Evolutionary conservation across 1,140 invertebrate species (phyloP).

Genomic region (Cydia splendana): DNA sequence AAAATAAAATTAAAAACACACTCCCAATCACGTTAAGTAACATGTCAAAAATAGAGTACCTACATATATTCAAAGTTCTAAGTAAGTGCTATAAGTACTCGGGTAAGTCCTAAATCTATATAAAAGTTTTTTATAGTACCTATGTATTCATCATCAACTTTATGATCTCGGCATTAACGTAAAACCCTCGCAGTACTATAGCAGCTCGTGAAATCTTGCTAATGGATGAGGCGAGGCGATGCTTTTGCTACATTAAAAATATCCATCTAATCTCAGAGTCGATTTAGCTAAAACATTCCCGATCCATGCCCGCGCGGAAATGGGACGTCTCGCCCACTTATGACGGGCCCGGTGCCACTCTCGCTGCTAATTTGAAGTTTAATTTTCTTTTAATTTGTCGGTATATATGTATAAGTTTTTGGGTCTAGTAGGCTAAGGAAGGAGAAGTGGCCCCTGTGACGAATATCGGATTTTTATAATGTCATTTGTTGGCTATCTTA

Average conservation of each 20-base stretch:
- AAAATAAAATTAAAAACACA: background rate
- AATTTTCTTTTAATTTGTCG: background rate
- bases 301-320: slow-evolving; percentile 63
- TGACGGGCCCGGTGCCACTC: slow-evolving; percentile 46
- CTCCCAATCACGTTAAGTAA: background rate
- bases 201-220: slow-evolving; percentile 68
- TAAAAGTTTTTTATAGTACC: slow-evolving; percentile 46
- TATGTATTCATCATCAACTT: slow-evolving; percentile 52
- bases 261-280: slow-evolving; percentile 72
- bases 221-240: slow-evolving; percentile 72
- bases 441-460: too few relatives aligned
- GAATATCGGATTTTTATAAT: too few relatives aligned
- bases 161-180: slow-evolving; percentile 61
- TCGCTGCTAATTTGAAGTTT: slow-evolving; percentile 3
- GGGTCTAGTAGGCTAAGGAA: too few relatives aligned
- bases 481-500: too few relatives aligned
- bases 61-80: slow-evolving; percentile 52
- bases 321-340: slow-evolving; percentile 69
- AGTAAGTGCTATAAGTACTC: slow-evolving; percentile 45
- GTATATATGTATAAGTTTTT: too few relatives aligned
- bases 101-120: slow-evolving; percentile 41
- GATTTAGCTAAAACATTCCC: slow-evolving; percentile 74
- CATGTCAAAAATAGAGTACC: background rate
- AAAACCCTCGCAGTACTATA: slow-evolving; percentile 55
- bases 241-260: slow-evolving; percentile 65